Percentiles rank a stretch among this genome's conserved stretches.
Evolutionary conservation across 2,888 invertebrate genomes (phyloP).

Genomic region (Megalurothrips usitatus): DNA sequence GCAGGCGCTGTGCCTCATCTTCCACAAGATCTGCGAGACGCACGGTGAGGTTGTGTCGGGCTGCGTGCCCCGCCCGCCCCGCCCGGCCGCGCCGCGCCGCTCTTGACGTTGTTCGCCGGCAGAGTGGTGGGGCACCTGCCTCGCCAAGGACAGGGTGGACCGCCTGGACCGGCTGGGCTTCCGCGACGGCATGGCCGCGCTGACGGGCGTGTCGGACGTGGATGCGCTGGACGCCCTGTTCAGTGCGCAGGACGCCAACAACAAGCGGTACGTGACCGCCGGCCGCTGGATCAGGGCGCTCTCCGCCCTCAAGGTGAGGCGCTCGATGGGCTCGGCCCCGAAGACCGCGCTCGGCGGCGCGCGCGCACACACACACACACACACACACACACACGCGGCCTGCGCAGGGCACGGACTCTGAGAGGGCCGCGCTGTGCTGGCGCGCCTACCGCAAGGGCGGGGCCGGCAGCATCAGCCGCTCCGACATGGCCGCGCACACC

Average conservation of each 20-base stretch:
- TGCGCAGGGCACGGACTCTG: background rate
- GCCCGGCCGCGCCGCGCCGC: background rate
- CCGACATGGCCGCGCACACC: background rate
- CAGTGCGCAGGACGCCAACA: background rate
- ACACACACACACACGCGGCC: no score
- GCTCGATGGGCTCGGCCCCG: background rate
- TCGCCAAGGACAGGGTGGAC: background rate
- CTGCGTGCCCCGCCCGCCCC: background rate
- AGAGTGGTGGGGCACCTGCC: background rate
- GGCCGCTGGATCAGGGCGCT: background rate
- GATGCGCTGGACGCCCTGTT: background rate
- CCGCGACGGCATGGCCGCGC: background rate
- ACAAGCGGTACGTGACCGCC: background rate
- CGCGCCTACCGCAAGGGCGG: background rate
- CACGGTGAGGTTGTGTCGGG: background rate
- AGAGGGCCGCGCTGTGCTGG: background rate
- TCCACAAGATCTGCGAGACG: background rate
- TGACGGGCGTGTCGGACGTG: background rate
- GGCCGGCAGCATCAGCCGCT: background rate
- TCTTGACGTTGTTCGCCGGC: background rate
- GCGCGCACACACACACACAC: no score
- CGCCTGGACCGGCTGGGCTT: background rate
- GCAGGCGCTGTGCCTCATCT: conserved; percentile 6
- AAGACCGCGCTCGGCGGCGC: background rate
- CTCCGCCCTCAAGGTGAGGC: background rate